Conservation (phyloP, 2,797 vertebrate species). For the Nannoperca australis region DNA sequence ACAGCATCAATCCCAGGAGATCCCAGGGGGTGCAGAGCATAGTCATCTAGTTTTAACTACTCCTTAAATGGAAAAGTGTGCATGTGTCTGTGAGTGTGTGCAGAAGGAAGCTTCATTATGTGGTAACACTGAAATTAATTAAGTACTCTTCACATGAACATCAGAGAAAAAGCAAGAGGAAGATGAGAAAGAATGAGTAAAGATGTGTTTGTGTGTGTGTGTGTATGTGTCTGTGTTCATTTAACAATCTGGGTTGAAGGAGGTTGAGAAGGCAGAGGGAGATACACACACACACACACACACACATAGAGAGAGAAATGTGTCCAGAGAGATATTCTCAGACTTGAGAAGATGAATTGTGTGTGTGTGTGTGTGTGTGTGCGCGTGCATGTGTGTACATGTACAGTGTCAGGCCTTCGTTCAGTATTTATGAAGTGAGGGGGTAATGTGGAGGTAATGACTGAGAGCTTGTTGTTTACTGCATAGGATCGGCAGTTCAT, state of each 20-base stretch:
- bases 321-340: constrained; percentile 34
- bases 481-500: constrained; percentile 44
- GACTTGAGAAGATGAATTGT: constrained; percentile 38
- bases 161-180: constrained; percentile 43
- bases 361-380: constrained; percentile 22
- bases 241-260: constrained; percentile 32
- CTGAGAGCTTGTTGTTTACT: constrained; percentile 62
- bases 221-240: constrained; percentile 25
- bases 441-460: constrained; percentile 61
- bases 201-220: constrained; percentile 29
- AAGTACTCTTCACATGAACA: constrained; percentile 49
- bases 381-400: background rate
- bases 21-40: constrained; percentile 21
- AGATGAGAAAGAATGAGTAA: constrained; percentile 56
- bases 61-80: constrained; percentile 43
- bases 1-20: constrained; percentile 31
- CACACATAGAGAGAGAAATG: constrained; percentile 4
- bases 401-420: constrained; percentile 27
- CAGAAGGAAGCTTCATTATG: constrained; percentile 42
- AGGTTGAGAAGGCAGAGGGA: constrained; percentile 24
- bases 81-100: constrained; percentile 6
- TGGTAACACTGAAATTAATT: constrained; percentile 59
- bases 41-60: constrained; percentile 41
- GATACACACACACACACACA: constrained; percentile 11
- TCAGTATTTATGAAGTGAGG: constrained; percentile 58